These are phyloP conservation scores for Hyperoodon ampullatus DNA, from an alignment of 2,113 vertebrate genomes.

Conservation along the genomic window DNA sequence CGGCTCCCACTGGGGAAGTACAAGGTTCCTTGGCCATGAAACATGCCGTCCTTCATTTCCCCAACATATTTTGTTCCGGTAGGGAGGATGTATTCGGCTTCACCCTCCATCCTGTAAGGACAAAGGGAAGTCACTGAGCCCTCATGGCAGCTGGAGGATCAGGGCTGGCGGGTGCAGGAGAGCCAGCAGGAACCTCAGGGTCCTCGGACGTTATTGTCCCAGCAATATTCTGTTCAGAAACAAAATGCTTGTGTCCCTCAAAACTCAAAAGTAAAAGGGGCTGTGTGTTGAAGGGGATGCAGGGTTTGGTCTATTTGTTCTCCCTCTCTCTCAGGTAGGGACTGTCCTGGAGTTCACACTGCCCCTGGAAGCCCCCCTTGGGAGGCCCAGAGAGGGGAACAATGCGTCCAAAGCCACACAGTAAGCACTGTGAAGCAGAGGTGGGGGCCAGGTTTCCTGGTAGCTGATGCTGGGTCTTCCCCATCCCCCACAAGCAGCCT, in stretches of 20 bases:
- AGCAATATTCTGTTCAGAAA: not conserved
- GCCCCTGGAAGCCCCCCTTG: not conserved
- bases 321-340: not conserved
- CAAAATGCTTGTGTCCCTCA: not conserved
- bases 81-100: slow-evolving; percentile 89
- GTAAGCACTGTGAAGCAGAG: not conserved
- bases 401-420: not conserved
- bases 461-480: not conserved
- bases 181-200: not conserved
- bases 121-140: not conserved
- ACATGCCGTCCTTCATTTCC: slow-evolving; percentile 92
- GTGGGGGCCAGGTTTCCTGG: not conserved
- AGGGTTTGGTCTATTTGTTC: not conserved
- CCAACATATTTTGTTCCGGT: slow-evolving; percentile 91
- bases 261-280: not conserved
- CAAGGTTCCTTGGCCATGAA: slow-evolving; percentile 92
- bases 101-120: slow-evolving; percentile 92
- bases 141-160: not conserved
- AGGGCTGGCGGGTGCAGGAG: not conserved
- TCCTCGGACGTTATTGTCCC: not conserved
- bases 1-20: slow-evolving; percentile 88
- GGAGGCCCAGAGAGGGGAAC: not conserved
- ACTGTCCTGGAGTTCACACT: not conserved
- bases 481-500: not conserved
- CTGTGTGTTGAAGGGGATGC: not conserved